Evolutionary conservation across 2,797 vertebrate species (phyloP).

Genomic region (Oreochromis mossambicus): DNA sequence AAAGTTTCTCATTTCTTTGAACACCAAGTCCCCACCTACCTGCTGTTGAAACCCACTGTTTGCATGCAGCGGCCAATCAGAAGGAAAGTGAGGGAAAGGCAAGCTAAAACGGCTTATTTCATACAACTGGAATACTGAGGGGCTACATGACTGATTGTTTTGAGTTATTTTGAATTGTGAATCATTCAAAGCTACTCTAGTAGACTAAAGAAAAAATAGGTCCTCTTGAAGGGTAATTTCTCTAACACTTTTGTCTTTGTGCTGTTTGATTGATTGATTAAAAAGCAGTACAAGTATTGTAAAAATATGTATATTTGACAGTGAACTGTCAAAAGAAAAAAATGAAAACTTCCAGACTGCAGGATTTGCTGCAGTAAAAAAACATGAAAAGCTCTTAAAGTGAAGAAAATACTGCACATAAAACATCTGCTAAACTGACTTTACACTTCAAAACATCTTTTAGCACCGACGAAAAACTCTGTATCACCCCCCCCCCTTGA

Average conservation of each 20-base stretch:
- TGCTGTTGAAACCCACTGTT: not conserved
- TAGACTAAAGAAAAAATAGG: not conserved
- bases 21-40: not conserved
- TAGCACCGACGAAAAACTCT: slow-evolving; percentile 15
- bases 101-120: not conserved
- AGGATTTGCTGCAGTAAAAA: not conserved
- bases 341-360: not conserved
- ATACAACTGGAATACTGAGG: not conserved
- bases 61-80: not conserved
- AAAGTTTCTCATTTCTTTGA: not conserved
- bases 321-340: not conserved
- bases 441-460: slow-evolving; percentile 18
- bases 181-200: not conserved
- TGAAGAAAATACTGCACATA: not conserved
- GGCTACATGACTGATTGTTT: not conserved
- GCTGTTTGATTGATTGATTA: not conserved
- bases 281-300: not conserved
- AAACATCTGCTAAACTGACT: not conserved
- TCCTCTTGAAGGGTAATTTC: not conserved
- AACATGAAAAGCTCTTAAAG: not conserved
- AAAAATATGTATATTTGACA: not conserved
- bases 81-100: not conserved
- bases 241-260: not conserved
- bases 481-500: slow-evolving; percentile 31
- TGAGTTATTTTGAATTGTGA: not conserved